Evolutionary conservation across 2,888 invertebrate genomes (phyloP).

Genomic region (Amphipyra tragopoginis): DNA sequence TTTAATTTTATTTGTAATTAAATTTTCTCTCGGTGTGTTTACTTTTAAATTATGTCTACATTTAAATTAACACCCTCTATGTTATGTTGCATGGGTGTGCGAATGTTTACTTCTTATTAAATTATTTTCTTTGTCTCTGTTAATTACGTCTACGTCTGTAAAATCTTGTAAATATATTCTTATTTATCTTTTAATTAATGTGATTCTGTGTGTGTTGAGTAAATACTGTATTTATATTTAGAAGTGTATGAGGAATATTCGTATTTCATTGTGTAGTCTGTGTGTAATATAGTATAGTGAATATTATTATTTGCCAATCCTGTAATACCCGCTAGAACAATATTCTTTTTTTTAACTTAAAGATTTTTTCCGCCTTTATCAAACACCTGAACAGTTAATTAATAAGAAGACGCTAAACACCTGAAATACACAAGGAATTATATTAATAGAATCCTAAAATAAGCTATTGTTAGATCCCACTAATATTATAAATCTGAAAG

Average conservation of each 20-base stretch:
- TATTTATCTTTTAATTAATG: constrained; percentile 5
- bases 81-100: constrained; percentile 20
- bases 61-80: constrained; percentile 14
- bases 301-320: background rate
- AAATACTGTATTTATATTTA: background rate
- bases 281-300: background rate
- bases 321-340: background rate
- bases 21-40: background rate
- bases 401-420: background rate
- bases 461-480: no score
- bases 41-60: constrained; percentile 15
- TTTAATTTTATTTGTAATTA: no score
- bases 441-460: no score
- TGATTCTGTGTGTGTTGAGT: constrained; percentile 10
- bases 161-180: constrained; percentile 4
- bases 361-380: no score
- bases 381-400: background rate
- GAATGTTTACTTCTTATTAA: constrained; percentile 12
- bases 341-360: no score
- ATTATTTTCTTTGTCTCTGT: constrained; percentile 2
- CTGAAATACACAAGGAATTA: background rate
- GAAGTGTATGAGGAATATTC: no score
- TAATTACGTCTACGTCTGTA: background rate
- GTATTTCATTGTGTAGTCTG: no score
- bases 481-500: no score